Conservation (phyloP, 1,140 invertebrate species). For the Zophobas morio region DNA sequence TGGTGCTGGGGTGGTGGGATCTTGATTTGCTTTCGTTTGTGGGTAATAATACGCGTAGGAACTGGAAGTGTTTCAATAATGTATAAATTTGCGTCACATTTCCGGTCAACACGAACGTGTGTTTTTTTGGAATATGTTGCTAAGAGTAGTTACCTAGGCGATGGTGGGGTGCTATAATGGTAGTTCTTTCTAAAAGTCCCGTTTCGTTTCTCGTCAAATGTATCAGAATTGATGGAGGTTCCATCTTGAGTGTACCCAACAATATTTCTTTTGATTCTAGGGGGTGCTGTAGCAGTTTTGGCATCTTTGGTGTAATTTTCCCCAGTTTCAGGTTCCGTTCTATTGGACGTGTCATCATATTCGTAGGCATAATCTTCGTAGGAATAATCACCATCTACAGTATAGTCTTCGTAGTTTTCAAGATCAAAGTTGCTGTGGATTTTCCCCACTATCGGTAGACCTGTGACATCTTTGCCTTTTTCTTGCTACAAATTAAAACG, state of each 20-base stretch:
- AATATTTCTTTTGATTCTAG: constrained; percentile 27
- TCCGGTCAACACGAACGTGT: too few relatives aligned
- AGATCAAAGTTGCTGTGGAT: too few relatives aligned
- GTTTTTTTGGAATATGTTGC: neutral
- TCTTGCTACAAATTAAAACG: constrained; percentile 6
- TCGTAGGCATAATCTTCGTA: constrained; percentile 9
- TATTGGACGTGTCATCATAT: neutral
- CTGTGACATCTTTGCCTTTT: too few relatives aligned
- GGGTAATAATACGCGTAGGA: neutral
- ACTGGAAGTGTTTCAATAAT: constrained; percentile 8
- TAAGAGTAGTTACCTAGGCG: neutral
- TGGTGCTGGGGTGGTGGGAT: neutral
- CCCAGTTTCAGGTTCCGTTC: neutral
- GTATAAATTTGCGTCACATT: neutral
- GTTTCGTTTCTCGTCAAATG: constrained; percentile 3
- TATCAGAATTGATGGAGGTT: constrained; percentile 25
- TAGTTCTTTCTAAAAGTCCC: constrained; percentile 27
- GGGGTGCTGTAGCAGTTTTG: constrained; percentile 3
- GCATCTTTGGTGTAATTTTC: constrained; percentile 30
- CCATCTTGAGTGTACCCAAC: constrained; percentile 28
- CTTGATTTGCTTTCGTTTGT: neutral
- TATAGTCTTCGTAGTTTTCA: too few relatives aligned
- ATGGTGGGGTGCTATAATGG: neutral
- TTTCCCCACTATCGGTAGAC: too few relatives aligned
- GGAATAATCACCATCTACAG: neutral